phyloP scores from a whole-genome alignment of 1,140 invertebrate species.

The Drosophila carrolli region DNA sequence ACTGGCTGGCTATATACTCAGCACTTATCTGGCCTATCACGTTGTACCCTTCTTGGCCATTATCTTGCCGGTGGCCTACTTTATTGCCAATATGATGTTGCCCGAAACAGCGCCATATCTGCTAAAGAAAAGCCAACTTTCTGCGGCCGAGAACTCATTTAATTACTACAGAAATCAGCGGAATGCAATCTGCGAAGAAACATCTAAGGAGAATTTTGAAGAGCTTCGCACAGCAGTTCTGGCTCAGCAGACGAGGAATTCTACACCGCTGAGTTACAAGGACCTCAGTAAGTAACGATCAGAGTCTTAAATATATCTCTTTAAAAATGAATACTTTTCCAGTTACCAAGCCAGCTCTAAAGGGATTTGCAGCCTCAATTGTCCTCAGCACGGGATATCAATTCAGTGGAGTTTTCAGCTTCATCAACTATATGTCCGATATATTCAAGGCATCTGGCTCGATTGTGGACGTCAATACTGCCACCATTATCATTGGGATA shows the following conservation, averaged over 20 bases:
- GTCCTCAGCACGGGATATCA: constrained; percentile 79
- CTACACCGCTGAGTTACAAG: constrained; percentile 31
- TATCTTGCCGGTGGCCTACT: constrained; percentile 88
- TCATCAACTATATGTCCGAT: constrained; percentile 86
- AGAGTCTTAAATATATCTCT: neutral
- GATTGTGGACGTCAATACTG: constrained; percentile 86
- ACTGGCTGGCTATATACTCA: constrained; percentile 90
- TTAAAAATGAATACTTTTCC: neutral
- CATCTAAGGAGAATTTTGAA: constrained; percentile 38
- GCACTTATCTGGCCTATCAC: constrained; percentile 88
- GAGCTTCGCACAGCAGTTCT: constrained; percentile 45
- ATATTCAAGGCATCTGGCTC: constrained; percentile 89
- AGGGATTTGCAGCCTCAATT: constrained; percentile 46
- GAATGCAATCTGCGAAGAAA: neutral
- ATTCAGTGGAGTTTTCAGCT: constrained; percentile 86
- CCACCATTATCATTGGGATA: constrained; percentile 90
- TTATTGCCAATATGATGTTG: constrained; percentile 88
- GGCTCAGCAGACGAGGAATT: constrained; percentile 33
- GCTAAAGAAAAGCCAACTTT: constrained; percentile 86
- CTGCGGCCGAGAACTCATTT: constrained; percentile 88
- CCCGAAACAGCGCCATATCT: constrained; percentile 93
- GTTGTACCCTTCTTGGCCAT: constrained; percentile 89
- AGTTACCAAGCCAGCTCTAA: constrained; percentile 61
- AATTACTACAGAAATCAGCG: constrained; percentile 64
- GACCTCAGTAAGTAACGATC: constrained; percentile 62